A percentile compares a stretch with the other conserved stretches of the same genome.
These are phyloP conservation scores for Phalera bucephala DNA, from an alignment of 2,888 invertebrate genomes.

Conservation along the genomic window DNA sequence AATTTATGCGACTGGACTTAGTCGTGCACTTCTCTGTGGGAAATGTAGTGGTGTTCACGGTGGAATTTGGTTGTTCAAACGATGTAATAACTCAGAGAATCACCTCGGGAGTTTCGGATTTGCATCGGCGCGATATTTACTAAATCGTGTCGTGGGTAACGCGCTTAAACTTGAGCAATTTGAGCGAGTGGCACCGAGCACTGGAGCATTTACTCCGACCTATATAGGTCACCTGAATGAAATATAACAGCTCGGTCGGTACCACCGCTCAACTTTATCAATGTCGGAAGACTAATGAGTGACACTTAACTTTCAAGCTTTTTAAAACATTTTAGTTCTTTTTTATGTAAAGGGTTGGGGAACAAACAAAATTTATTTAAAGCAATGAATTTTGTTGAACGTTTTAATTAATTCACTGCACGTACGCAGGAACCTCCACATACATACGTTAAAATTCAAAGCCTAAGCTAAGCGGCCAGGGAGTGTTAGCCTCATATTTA, in stretches of 20 bases:
- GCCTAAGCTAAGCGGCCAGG: too few relatives aligned
- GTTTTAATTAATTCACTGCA: too few relatives aligned
- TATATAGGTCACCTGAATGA: conserved; percentile 34
- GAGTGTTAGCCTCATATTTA: too few relatives aligned
- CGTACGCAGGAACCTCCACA: too few relatives aligned
- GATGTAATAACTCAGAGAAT: conserved; percentile 35
- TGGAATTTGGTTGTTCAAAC: conserved; percentile 32
- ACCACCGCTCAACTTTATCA: conserved; percentile 26
- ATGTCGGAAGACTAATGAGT: conserved; percentile 31
- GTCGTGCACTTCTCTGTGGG: not conserved
- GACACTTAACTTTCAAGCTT: conserved; percentile 23
- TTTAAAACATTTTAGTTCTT: not conserved
- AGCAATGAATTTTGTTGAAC: too few relatives aligned
- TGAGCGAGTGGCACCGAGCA: conserved; percentile 27
- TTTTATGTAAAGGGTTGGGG: not conserved
- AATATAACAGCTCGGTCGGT: conserved; percentile 17
- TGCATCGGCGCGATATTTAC: conserved; percentile 47
- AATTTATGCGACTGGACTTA: not conserved
- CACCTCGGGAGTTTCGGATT: conserved; percentile 42
- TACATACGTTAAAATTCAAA: too few relatives aligned
- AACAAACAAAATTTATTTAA: too few relatives aligned
- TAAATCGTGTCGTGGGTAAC: conserved; percentile 43
- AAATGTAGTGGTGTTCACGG: conserved; percentile 25
- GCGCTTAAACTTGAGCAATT: conserved; percentile 48
- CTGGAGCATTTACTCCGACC: conserved; percentile 19